These are phyloP conservation scores for Daboia siamensis DNA, from an alignment of 2,113 vertebrate genomes.

Conservation along the genomic window DNA sequence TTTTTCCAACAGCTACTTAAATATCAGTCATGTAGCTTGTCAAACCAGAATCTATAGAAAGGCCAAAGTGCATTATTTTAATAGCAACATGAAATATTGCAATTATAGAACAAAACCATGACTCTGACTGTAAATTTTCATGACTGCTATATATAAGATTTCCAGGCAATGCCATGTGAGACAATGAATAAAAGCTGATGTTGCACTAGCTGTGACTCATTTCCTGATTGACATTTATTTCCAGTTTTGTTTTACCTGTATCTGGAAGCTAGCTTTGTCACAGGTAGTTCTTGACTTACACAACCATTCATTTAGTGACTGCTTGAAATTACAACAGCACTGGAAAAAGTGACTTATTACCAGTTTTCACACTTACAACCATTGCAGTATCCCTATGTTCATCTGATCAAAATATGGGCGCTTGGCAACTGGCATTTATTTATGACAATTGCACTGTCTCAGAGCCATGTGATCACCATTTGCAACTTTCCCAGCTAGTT, in stretches of 20 bases:
- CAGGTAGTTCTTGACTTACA: not conserved
- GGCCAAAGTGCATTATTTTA: conserved; percentile 53
- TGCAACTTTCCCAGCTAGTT: not conserved
- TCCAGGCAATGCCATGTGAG: not conserved
- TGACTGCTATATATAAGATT: not conserved
- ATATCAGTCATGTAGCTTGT: conserved; percentile 47
- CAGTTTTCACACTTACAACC: not conserved
- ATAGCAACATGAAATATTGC: conserved; percentile 34
- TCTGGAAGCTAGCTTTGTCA: not conserved
- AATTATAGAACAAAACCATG: conserved; percentile 35
- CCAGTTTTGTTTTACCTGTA: not conserved
- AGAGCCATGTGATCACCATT: not conserved
- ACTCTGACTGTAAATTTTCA: not conserved
- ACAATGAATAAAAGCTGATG: not conserved
- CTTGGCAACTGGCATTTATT: not conserved
- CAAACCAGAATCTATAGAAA: conserved; percentile 30
- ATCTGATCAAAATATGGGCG: too few species aligned
- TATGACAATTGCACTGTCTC: not conserved
- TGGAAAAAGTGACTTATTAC: not conserved
- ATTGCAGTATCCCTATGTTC: too few species aligned
- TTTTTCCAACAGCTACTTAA: conserved; percentile 43
- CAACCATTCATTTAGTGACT: not conserved
- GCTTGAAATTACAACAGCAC: not conserved
- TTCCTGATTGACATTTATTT: conserved; percentile 27
- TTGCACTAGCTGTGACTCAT: not conserved